phyloP scores from a whole-genome alignment of 2,888 invertebrate genomes.

The Tachina grossa region DNA sequence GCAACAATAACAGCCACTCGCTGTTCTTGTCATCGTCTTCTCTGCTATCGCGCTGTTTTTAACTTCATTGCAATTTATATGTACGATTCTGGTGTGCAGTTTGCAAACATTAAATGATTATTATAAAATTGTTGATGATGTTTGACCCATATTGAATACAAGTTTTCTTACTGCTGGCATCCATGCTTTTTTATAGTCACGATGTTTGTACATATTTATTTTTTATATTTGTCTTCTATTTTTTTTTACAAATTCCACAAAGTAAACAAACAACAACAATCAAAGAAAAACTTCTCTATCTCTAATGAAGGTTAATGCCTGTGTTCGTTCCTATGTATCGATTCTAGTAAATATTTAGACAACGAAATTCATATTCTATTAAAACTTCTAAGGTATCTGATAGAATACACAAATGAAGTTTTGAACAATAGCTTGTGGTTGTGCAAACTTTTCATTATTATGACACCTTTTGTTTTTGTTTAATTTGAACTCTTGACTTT shows the following conservation, averaged over 20 bases:
- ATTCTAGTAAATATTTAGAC: conserved; percentile 29
- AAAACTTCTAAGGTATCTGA: conserved; percentile 37
- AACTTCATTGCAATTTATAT: conserved; percentile 50
- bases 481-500: conserved; percentile 14
- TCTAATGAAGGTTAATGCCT: conserved; percentile 27
- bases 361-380: conserved; percentile 23
- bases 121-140: conserved; percentile 65
- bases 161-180: conserved; percentile 51
- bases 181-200: conserved; percentile 58
- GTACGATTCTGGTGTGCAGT: conserved; percentile 6
- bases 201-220: conserved; percentile 31
- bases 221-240: conserved; percentile 17
- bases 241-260: conserved; percentile 30
- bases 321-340: background rate
- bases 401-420: background rate
- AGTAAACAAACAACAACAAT: conserved; percentile 8
- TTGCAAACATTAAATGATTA: conserved; percentile 31
- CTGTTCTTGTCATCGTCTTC: conserved; percentile 27
- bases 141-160: conserved; percentile 72
- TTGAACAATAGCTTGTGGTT: conserved; percentile 26
- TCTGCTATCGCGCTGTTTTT: conserved; percentile 21
- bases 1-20: conserved; percentile 33
- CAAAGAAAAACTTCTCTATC: conserved; percentile 32
- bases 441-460: conserved; percentile 32
- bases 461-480: conserved; percentile 30